Percentiles rank a stretch among this genome's conserved stretches.
Evolutionary conservation across 64 coral and sea anemone species (phyloP).

Genomic region (Pocillopora damicornis): DNA sequence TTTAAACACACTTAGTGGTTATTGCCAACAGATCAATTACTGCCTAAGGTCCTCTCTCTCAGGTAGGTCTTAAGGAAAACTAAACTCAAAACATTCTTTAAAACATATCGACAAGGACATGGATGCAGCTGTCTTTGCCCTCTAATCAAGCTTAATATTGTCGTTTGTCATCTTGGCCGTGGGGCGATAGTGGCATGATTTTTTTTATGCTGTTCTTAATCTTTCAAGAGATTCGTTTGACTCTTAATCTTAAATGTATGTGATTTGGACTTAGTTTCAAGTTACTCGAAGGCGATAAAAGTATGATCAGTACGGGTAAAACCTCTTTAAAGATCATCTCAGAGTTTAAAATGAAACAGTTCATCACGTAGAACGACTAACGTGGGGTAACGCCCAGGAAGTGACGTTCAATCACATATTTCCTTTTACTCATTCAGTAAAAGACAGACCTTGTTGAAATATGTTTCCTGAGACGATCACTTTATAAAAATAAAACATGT

Average conservation of each 20-base stretch:
- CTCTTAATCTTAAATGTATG: neutral
- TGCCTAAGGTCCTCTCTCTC: too few species aligned
- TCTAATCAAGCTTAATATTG: too few species aligned
- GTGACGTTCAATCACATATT: neutral
- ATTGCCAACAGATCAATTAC: too few species aligned
- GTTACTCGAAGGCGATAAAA: neutral
- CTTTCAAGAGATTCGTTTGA: neutral
- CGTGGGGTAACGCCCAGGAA: neutral
- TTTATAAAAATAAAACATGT: slow-evolving; percentile 9
- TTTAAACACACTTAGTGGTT: too few species aligned
- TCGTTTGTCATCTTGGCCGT: neutral
- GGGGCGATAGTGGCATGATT: neutral
- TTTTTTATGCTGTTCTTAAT: too few species aligned
- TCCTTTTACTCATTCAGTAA: neutral
- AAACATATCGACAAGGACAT: too few species aligned
- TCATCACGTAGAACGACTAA: neutral
- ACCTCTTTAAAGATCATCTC: neutral
- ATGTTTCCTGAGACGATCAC: neutral
- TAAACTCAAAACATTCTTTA: too few species aligned
- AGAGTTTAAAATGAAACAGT: too few species aligned
- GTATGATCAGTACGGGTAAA: neutral
- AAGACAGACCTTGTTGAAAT: neutral
- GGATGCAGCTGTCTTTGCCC: too few species aligned
- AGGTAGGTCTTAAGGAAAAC: too few species aligned
- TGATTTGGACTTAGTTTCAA: neutral